Evolutionary conservation across 2,888 invertebrate species (phyloP), one percentile per base, ranked within the genome.

Genomic region (Tetragonisca angustula): DNA sequence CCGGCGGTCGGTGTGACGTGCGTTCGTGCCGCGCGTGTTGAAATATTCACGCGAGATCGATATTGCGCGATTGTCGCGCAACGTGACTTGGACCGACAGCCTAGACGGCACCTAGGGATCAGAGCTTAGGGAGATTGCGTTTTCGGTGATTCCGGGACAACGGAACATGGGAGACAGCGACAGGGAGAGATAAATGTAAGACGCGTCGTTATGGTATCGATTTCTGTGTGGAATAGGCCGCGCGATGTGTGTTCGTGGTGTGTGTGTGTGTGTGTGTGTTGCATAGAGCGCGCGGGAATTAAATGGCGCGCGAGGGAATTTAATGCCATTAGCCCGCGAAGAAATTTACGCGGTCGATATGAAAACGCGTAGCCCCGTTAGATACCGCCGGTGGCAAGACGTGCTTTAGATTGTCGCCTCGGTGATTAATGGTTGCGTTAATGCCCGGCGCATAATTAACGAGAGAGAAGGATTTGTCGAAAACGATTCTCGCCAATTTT

Each of bases 281-380:
- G 85, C 84, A 79, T 84, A 82, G 54, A n/a, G 77, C n/a, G n/a
- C 61, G n/a, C 77, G 82, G 52, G 84, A 81, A 85, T 86, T 88
- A 88, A 89, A 84, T 90, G 87, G 85, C 86, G 87, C 81, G 81
- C 81, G 68, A 84, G 81, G 76, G 83, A 88, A 83, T 89, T 88
- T 84, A 90, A 85, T 79, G 87, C 75, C 81, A 72, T 89, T 84
- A 84, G 79, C 62, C 75, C 54, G 56, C 50, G 79, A 88, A 87
- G 89, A 90, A 88, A 90, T 89, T 90, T 81, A 87, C 80, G 81
- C 81, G 90, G 68, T 87, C 87, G 89, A 90, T 90, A 88, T 73
- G 84, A 81, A 86, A 77, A 88, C 88, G 84, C 77, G 61, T 56
- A 27, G 13, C 9, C 54, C 32, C 54, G 72, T 76, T 84, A 71